Base-by-base conservation (phyloP, 2,113 vertebrate species). In the Ochotona princeps region DNA sequence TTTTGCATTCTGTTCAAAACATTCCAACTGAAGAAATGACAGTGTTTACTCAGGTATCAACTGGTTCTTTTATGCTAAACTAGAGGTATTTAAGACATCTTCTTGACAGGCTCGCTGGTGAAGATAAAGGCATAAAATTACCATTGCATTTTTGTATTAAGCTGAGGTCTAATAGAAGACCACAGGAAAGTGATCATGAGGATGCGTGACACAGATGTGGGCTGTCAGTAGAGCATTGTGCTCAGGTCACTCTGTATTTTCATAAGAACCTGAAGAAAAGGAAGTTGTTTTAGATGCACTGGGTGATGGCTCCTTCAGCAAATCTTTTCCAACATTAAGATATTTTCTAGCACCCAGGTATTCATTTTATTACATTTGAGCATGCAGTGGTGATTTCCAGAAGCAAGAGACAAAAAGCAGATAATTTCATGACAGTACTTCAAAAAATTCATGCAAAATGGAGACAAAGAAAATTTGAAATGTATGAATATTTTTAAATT, bases 1-100 rank as follows among this genome's bases (percentile, higher is more conserved):
- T 73, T 94, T 87, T 89, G 81, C 95, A 81, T 20, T 72, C 65
- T 91, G 2, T 66, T 94, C 54, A 93, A 92, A 93, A 89, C 65
- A 89, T 86, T 93, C 83, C 90, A 91, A 73, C 89, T 86, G n/a
- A 89, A 93, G 72, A 86, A 92, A 87, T 44, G 49, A 49, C 67
- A 72, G n/a, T 83, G 70, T 95, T 96, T 92, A 85, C 83, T 25
- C 1, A 93, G 26, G n/a, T 60, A 89, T 84, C 73, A 82, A 60
- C 78, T 81, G 92, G 8, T 73, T 90, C 89, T 94, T 92, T 84
- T 75, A 35, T 74, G 44, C 66, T 83, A 90, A 92, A 89, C n/a
- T 32, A 88, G 73, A 87, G 12, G 13, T 61, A 76, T 57, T 86
- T 57, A 76, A 91, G 83, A 93, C 95, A 94, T 73, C 8, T 26